Evolutionary conservation across 2,797 vertebrate species (phyloP).

Genomic region (Oreonectes daqikongensis): DNA sequence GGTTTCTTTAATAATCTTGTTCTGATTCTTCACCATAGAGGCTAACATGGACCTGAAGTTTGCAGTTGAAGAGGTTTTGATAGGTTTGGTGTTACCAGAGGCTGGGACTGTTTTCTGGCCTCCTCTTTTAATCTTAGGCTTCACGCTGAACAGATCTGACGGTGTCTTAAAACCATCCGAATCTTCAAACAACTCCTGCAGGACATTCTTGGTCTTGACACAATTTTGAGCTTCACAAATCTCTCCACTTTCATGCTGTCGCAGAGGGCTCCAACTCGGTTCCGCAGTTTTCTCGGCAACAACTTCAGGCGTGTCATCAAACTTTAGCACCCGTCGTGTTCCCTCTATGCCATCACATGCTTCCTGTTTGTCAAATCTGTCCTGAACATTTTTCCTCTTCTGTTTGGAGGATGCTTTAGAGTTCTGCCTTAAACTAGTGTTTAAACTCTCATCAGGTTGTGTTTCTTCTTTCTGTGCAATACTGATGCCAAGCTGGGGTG

Average conservation of each 20-base stretch:
- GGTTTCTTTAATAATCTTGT: slow-evolving; percentile 52
- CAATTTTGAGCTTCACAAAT: not conserved
- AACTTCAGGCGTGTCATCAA: slow-evolving; percentile 13
- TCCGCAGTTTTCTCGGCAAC: not conserved
- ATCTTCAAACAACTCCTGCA: slow-evolving; percentile 1
- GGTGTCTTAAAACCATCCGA: slow-evolving; percentile 35
- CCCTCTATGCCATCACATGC: not conserved
- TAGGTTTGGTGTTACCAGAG: not conserved
- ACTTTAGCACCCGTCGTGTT: slow-evolving; percentile 50
- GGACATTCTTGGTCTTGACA: not conserved
- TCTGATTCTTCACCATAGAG: slow-evolving; percentile 20
- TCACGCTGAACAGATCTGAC: not conserved
- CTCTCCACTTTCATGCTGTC: not conserved
- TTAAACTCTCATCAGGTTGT: not conserved
- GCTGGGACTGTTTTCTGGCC: not conserved
- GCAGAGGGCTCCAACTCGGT: not conserved
- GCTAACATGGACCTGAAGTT: slow-evolving; percentile 50
- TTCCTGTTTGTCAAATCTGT: not conserved
- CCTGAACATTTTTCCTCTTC: not conserved
- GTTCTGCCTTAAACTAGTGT: not conserved
- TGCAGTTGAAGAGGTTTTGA: not conserved
- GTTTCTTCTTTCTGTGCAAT: not conserved
- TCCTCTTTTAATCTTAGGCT: not conserved
- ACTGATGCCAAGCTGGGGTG: not conserved
- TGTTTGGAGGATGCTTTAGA: not conserved